These are phyloP conservation scores for Cotesia vestalis DNA, from an alignment of 1,140 invertebrate species.

Conservation along the genomic window DNA sequence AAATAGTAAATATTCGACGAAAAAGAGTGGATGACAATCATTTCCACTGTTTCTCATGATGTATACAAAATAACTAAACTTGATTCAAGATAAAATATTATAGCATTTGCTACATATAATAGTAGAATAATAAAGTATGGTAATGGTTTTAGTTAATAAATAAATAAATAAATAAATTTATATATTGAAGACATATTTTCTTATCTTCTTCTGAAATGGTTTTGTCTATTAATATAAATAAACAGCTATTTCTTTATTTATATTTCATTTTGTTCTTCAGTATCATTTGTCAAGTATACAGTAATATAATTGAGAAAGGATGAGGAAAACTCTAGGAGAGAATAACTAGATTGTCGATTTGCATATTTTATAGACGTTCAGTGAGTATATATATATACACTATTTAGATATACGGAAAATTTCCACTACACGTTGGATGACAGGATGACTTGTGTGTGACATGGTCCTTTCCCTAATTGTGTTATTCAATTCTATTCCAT, in stretches of 20 bases:
- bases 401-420: slow-evolving; percentile 11
- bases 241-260: no score
- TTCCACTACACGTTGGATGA: slow-evolving; percentile 9
- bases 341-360: slow-evolving; percentile 27
- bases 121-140: no score
- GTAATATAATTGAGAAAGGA: not conserved
- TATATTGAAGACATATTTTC: no score
- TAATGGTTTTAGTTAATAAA: no score
- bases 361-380: slow-evolving; percentile 10
- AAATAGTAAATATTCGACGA: not conserved
- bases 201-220: no score
- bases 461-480: slow-evolving; percentile 26
- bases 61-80: not conserved
- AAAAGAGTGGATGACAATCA: not conserved
- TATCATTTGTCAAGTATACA: no score
- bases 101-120: no score
- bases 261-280: no score
- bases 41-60: not conserved
- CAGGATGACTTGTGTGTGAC: slow-evolving; percentile 2
- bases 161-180: no score
- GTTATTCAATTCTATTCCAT: slow-evolving; percentile 12
- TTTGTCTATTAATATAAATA: no score
- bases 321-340: not conserved
- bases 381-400: not conserved
- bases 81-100: no score